These are phyloP conservation scores for Serilophus lunatus DNA, from an alignment of 2,113 vertebrate species.

Conservation along the genomic window DNA sequence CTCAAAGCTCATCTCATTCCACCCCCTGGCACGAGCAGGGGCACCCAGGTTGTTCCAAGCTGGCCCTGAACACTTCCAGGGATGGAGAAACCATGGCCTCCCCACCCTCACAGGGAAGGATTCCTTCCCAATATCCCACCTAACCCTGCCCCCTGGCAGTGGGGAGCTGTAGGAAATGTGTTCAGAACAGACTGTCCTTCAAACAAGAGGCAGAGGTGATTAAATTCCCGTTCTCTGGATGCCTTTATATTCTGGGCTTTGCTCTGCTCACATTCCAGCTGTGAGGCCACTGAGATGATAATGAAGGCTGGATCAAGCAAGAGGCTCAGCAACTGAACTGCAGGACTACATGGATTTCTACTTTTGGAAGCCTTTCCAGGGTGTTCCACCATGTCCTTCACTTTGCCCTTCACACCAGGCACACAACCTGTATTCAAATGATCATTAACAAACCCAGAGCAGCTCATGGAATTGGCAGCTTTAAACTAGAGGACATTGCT, in stretches of 20 bases:
- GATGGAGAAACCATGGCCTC: neutral
- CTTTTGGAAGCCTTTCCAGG: neutral
- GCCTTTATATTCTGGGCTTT: accelerated
- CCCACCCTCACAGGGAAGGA: neutral
- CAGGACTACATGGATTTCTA: neutral
- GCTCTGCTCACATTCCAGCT: neutral
- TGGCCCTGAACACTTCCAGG: neutral
- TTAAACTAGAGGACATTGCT: accelerated
- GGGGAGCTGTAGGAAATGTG: neutral
- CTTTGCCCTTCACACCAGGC: neutral
- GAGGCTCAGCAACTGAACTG: neutral
- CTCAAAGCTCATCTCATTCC: accelerated
- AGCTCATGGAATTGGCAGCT: neutral
- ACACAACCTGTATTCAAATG: neutral
- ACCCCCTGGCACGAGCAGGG: neutral
- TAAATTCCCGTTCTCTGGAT: neutral
- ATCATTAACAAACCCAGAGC: neutral
- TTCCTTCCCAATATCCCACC: neutral
- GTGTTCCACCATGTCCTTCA: neutral
- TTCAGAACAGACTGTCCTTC: neutral
- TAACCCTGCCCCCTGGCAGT: neutral
- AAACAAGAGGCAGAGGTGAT: neutral
- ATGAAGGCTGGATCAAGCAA: neutral
- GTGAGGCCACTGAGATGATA: neutral
- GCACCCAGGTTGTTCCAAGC: neutral